Evolutionary conservation across 2,888 invertebrate genomes (phyloP).

Genomic region (Tuberolachnus salignus): DNA sequence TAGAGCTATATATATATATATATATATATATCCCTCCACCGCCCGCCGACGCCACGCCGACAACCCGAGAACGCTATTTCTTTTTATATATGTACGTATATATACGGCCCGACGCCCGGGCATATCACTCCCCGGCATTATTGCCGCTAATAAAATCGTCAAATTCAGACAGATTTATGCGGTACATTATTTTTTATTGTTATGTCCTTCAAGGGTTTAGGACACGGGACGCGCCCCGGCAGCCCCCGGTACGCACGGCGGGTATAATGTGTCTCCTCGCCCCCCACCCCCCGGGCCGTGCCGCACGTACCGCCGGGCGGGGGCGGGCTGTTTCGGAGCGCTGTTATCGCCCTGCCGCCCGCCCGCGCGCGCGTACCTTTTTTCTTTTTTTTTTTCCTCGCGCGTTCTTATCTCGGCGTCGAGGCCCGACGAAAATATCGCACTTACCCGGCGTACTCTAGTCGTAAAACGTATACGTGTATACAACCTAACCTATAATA

Average conservation of each 20-base stretch:
- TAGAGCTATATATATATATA: too few species aligned
- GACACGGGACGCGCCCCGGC: constrained; percentile 17
- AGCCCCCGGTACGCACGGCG: neutral
- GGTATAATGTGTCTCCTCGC: neutral
- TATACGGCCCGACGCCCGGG: constrained; percentile 52
- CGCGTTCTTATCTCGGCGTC: constrained; percentile 41
- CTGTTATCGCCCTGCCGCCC: neutral
- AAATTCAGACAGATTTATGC: constrained; percentile 56
- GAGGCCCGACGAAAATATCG: constrained; percentile 29
- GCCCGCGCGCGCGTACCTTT: constrained; percentile 15
- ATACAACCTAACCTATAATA: too few species aligned
- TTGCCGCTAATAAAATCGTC: constrained; percentile 56
- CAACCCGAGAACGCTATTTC: constrained; percentile 52
- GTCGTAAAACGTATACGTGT: too few species aligned
- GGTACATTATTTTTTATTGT: constrained; percentile 56
- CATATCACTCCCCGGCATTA: constrained; percentile 56
- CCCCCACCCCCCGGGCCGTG: neutral
- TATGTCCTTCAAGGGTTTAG: constrained; percentile 55
- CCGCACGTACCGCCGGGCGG: neutral
- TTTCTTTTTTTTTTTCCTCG: constrained; percentile 29
- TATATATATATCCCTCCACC: neutral
- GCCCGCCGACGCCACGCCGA: neutral
- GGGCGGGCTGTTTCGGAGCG: neutral
- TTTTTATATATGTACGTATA: too few species aligned
- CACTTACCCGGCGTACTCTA: neutral